These are phyloP conservation scores for Brachionus rotundiformis DNA, from an alignment of 1,140 invertebrate genomes.

Conservation along the genomic window DNA sequence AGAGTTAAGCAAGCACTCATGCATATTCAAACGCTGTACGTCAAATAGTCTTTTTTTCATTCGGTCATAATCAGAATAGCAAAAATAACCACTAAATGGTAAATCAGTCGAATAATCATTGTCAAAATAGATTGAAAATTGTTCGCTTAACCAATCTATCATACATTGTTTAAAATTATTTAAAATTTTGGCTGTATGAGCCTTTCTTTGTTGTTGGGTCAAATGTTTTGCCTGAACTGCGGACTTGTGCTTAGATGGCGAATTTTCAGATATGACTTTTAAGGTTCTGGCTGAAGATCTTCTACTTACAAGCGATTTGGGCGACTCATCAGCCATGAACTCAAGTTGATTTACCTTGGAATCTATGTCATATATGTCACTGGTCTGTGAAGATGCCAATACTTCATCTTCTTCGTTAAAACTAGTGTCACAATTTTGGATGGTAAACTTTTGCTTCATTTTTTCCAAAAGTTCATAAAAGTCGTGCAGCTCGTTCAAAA, in stretches of 20 bases:
- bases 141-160: slow-evolving; percentile 20
- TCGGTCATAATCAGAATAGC: slow-evolving; percentile 34
- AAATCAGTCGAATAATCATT: slow-evolving; percentile 12
- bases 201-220: slow-evolving; percentile 13
- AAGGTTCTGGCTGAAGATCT: slow-evolving; percentile 44
- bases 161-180: slow-evolving; percentile 28
- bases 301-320: slow-evolving; percentile 46
- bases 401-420: slow-evolving; percentile 33
- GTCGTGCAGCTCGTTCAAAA: slow-evolving; percentile 25
- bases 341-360: slow-evolving; percentile 41
- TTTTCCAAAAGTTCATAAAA: slow-evolving; percentile 36
- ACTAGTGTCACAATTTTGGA: slow-evolving; percentile 47
- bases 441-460: slow-evolving; percentile 28
- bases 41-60: slow-evolving; percentile 35
- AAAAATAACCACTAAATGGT: slow-evolving; percentile 42
- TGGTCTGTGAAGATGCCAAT: background rate
- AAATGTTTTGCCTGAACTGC: background rate
- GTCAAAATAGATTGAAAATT: slow-evolving; percentile 36
- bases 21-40: slow-evolving; percentile 27
- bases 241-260: slow-evolving; percentile 34
- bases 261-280: slow-evolving; percentile 51
- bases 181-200: slow-evolving; percentile 23
- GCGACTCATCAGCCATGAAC: slow-evolving; percentile 20
- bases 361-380: slow-evolving; percentile 26
- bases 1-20: slow-evolving; percentile 24